Base-by-base conservation (phyloP, 2,888 invertebrate genomes). In the Timandra comae region DNA sequence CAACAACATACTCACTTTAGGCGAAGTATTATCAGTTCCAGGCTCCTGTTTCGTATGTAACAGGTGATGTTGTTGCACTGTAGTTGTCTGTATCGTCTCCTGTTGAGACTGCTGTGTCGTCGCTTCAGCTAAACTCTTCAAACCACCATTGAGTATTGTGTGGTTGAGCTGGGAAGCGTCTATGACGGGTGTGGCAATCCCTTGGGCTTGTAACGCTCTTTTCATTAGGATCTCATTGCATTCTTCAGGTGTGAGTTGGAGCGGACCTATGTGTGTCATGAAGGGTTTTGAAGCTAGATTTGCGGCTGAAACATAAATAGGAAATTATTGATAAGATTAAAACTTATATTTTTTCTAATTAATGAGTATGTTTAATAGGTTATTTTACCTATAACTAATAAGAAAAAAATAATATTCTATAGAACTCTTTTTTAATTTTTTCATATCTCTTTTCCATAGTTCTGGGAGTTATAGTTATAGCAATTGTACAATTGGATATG, bases 191-290 rank as follows among this genome's bases (percentile, higher is more conserved):
- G 82, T 84, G 2, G 82, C 75, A 3, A 86, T 88, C 5, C 85
- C 89, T 45, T 87, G 87, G 2, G 91, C 90, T 48, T 91, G 91
- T 0, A 91, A 82, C 1, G 92, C 92, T 45, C 92, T 78, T 62
- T 92, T 92, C 90, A 92, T 91, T 47, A 92, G 76, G 43, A 92
- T 92, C 73, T 92, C 92, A 70, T 92, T 92, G 78, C 91, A 92
- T 86, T 92, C 92, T 67, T 92, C 92, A 1, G 91, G 91, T 0
- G 92, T 92, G 9, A 92, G 74, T 61, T 92, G 92, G 43, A 92
- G 81, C 4, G 92, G 91, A 27, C 92, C 92, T 31, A 92, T 79
- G 2, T 91, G 91, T 41, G 91, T 90, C 88, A 90, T 89, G 62
- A 91, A 92, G 46, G 91, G 90, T 63, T 90, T 90, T 33, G 80